Conservation (phyloP, 2,113 vertebrate species). For the Urocolius indicus region DNA sequence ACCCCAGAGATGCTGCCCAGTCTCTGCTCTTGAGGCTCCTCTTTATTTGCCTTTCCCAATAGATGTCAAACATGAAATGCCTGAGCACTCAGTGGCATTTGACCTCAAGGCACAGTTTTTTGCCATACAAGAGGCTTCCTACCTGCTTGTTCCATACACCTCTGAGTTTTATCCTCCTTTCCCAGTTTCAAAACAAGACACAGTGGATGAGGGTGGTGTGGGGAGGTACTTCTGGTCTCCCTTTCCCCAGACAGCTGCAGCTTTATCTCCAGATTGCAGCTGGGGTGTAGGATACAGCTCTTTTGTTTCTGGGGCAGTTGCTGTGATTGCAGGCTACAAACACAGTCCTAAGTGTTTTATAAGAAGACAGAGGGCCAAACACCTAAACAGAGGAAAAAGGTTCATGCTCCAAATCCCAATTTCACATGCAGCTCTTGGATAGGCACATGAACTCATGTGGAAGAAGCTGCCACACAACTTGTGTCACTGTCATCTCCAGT, state of each 20-base stretch:
- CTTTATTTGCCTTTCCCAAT: not conserved
- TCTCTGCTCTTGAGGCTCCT: not conserved
- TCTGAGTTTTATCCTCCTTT: not conserved
- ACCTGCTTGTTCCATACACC: not conserved
- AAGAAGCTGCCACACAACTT: not conserved
- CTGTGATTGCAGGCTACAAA: not conserved
- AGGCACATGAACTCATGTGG: not conserved
- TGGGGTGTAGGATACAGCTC: not conserved
- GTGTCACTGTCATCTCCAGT: not conserved
- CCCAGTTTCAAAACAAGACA: not conserved
- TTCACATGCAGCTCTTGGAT: not conserved
- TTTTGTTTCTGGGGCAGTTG: not conserved
- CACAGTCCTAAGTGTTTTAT: not conserved
- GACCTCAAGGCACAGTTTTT: not conserved
- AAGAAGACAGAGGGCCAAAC: not conserved
- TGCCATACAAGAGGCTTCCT: not conserved
- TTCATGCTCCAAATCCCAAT: conserved; percentile 50
- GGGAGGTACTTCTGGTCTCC: not conserved
- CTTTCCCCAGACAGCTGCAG: not conserved
- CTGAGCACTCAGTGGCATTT: not conserved
- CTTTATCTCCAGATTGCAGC: not conserved
- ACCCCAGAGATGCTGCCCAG: not conserved
- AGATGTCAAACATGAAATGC: not conserved
- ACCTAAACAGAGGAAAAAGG: conserved; percentile 9
- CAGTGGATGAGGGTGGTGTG: not conserved